Base-by-base conservation (phyloP, 2,797 vertebrate species). In the Eulemur mongoz region DNA sequence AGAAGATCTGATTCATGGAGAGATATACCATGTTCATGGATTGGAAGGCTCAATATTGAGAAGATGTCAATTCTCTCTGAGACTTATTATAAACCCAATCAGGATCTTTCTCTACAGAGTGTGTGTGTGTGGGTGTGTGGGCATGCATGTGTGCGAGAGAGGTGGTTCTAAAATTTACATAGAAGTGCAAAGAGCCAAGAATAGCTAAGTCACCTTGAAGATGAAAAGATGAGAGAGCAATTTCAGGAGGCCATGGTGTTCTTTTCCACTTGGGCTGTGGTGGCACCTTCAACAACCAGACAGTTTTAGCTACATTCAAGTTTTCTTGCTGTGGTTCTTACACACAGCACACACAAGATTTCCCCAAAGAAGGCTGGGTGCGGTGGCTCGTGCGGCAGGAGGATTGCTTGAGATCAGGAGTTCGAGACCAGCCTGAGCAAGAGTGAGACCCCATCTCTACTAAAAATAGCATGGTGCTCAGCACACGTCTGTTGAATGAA, bases 171-270 rank as follows among this genome's bases (percentile, higher is more conserved):
- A 84, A 93, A 73, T 73, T 9, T 87, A 59, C 13, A 27, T 25
- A 59, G 45, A 85, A 7, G 8, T 35, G 8, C n/a, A 35, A 78
- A 91, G 76, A 88, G 48, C 40, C 83, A 67, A 52, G 61, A 93
- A 61, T 5, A 65, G 22, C 75, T 63, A 89, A 69, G 23, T 65
- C 67, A 43, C 30, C 35, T 72, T 69, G 32, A 85, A 65, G 45
- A 25, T 25, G 45, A 48, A 85, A 90, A 79, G 13, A 38, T 70
- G 25, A 57, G 17, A 78, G n/a, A 45, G 32, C 70, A 45, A 10
- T 27, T 75, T 23, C n/a, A 12, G 54, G 22, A 6, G 40, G 5
- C 45, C 0, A 0, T 7, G 76, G 48, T 23, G 11, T 45, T 45
- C 91, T 35, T 27, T 48, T 12, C 1, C 50, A 5, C 59, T n/a